Percentiles rank a stretch among this genome's conserved stretches.
Conservation (phyloP, 2,888 invertebrate genomes). For the Plusia festucae region DNA sequence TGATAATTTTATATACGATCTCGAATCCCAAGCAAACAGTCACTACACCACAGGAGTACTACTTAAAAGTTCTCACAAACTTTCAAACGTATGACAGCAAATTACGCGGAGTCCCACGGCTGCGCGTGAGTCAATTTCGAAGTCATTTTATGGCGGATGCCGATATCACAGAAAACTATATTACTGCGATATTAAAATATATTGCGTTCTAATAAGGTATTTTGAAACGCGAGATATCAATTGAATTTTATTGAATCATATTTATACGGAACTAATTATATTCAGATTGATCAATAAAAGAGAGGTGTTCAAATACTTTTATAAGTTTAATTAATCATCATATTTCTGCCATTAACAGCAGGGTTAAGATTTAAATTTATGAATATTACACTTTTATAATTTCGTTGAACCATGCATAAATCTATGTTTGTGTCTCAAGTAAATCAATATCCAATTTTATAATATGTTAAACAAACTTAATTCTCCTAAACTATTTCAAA, state of each 20-base stretch:
- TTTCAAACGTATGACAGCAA: constrained; percentile 56
- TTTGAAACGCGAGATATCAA: constrained; percentile 34
- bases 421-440: not conserved
- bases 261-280: constrained; percentile 15
- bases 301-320: too few species aligned
- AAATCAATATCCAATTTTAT: not conserved
- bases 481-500: constrained; percentile 20
- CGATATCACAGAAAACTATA: constrained; percentile 51
- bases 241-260: constrained; percentile 15
- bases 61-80: constrained; percentile 52
- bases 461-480: too few species aligned
- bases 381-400: not conserved
- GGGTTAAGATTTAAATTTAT: too few species aligned
- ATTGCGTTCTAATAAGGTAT: constrained; percentile 32
- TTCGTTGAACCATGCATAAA: not conserved
- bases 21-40: constrained; percentile 16
- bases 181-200: constrained; percentile 55
- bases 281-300: not conserved
- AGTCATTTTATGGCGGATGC: constrained; percentile 60
- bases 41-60: constrained; percentile 36
- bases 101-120: constrained; percentile 61
- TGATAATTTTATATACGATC: not conserved
- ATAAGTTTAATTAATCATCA: too few species aligned
- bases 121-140: constrained; percentile 69
- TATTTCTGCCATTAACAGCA: too few species aligned